These are phyloP conservation scores for Pemphigus obesinymphae DNA, from an alignment of 1,140 invertebrate species.

Conservation along the genomic window DNA sequence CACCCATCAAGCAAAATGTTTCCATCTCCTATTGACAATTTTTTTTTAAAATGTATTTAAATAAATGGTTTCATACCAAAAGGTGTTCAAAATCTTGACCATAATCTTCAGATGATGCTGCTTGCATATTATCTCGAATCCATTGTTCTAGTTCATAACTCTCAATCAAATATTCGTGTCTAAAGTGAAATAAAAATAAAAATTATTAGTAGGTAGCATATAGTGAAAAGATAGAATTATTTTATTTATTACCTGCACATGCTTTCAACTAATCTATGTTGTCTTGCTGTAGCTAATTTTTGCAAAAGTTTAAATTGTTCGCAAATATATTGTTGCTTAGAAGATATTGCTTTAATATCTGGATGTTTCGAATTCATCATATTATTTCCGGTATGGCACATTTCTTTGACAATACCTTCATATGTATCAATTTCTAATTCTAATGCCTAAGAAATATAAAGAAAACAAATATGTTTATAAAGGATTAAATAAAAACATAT, in stretches of 20 bases:
- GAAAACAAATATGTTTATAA: conserved; percentile 15
- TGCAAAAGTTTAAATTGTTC: conserved; percentile 78
- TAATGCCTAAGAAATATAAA: conserved; percentile 59
- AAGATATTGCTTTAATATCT: conserved; percentile 72
- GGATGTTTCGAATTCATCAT: conserved; percentile 73
- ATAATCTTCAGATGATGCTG: conserved; percentile 89
- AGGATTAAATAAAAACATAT: background rate
- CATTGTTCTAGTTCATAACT: conserved; percentile 86
- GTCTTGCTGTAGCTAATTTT: conserved; percentile 70
- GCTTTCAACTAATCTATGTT: conserved; percentile 82
- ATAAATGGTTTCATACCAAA: conserved; percentile 57
- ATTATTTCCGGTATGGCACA: conserved; percentile 76
- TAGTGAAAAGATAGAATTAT: background rate
- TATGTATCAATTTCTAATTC: conserved; percentile 92
- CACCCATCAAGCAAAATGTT: too few species aligned
- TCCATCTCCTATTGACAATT: too few species aligned
- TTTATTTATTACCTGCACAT: conserved; percentile 58
- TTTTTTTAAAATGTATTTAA: background rate
- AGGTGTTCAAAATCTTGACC: conserved; percentile 96
- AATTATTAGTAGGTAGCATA: too few species aligned
- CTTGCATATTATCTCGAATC: conserved; percentile 89
- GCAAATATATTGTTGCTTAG: conserved; percentile 69
- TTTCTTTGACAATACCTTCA: conserved; percentile 83
- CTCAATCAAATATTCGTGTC: conserved; percentile 90
- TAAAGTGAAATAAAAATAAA: conserved; percentile 41